Conservation (phyloP, 1,140 invertebrate species). For the Papilio helenus region DNA sequence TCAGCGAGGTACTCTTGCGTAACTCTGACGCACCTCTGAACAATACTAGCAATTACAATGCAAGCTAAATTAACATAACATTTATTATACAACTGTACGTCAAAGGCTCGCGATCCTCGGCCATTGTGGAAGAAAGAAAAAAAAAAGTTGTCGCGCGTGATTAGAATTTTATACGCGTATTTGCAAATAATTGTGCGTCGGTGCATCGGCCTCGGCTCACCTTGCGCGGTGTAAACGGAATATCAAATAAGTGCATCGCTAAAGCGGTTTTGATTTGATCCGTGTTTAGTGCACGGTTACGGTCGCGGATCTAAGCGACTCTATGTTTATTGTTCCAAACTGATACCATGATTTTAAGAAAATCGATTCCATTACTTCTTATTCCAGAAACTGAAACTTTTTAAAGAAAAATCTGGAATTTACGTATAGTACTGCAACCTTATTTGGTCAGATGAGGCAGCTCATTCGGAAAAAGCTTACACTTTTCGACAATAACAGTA, state of each 20-base stretch:
- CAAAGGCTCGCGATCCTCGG: conserved; percentile 44
- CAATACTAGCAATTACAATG: conserved; percentile 59
- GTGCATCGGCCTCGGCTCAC: conserved; percentile 73
- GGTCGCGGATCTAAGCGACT: background rate
- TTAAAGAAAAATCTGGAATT: background rate
- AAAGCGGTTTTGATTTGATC: conserved; percentile 45
- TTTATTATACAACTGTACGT: conserved; percentile 61
- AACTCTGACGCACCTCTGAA: conserved; percentile 59
- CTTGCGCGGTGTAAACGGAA: conserved; percentile 67
- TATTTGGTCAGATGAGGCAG: background rate
- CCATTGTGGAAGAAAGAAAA: conserved; percentile 64
- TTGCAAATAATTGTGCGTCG: conserved; percentile 66
- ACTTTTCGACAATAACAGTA: too few species aligned
- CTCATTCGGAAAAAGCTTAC: too few species aligned
- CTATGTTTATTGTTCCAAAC: background rate
- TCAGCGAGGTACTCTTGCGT: conserved; percentile 49
- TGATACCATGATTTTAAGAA: background rate
- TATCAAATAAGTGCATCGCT: conserved; percentile 55
- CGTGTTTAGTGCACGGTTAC: conserved; percentile 37
- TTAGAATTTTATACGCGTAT: conserved; percentile 58
- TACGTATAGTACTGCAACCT: background rate
- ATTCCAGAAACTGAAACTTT: background rate
- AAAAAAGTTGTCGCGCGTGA: conserved; percentile 56
- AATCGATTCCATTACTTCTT: background rate
- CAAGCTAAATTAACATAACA: conserved; percentile 62